phyloP scores from a whole-genome alignment of 2,888 invertebrate genomes.

The Synergus gifuensis region DNA sequence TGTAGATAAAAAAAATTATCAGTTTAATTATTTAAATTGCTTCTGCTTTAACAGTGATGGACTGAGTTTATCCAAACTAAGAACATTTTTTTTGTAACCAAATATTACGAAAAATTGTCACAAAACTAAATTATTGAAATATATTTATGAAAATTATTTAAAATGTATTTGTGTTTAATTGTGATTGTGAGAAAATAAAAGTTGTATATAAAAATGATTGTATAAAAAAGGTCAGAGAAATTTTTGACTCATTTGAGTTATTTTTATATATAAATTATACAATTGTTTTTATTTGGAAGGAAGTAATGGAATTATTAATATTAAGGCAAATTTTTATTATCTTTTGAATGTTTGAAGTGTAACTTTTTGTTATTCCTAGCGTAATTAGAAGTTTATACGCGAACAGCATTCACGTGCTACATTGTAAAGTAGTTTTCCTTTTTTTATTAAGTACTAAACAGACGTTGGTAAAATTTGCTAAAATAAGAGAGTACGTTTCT shows the following conservation, averaged over 20 bases:
- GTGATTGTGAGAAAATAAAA: background rate
- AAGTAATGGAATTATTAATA: background rate
- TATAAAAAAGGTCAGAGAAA: background rate
- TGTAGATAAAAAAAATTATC: conserved; percentile 26
- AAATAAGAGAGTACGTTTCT: background rate
- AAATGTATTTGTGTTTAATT: background rate
- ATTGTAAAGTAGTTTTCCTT: background rate
- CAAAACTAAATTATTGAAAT: background rate
- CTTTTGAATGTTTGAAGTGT: background rate
- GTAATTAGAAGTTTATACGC: background rate
- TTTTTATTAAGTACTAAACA: background rate
- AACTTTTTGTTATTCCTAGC: background rate
- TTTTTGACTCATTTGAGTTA: background rate
- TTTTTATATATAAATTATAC: conserved; percentile 7
- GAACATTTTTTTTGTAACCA: background rate
- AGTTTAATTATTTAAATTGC: conserved; percentile 10
- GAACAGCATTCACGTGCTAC: background rate
- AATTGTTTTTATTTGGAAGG: background rate
- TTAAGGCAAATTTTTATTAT: background rate
- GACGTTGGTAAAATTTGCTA: background rate
- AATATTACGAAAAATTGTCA: background rate
- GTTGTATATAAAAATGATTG: background rate
- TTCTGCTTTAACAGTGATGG: conserved; percentile 8
- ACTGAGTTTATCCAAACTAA: background rate
- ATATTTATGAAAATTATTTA: background rate